Conservation (phyloP, 1,140 invertebrate genomes). For the Harpegnathos saltator region DNA sequence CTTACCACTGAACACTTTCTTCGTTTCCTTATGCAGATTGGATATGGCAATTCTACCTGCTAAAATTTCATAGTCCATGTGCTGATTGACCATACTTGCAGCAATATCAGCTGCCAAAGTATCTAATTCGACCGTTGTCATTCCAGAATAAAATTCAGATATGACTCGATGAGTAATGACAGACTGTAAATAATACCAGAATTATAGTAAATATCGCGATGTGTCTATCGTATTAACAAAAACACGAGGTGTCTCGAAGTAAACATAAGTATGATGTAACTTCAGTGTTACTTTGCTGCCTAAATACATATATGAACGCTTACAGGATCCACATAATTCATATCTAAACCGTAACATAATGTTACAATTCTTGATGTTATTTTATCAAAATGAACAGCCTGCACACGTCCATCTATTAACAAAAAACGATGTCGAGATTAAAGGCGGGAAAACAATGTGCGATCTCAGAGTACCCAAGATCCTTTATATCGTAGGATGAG, state of each 20-base stretch:
- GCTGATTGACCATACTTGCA: constrained; percentile 97
- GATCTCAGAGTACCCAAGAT: background rate
- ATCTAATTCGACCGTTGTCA: constrained; percentile 98
- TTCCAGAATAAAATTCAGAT: constrained; percentile 96
- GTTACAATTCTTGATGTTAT: constrained; percentile 98
- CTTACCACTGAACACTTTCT: constrained; percentile 94
- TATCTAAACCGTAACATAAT: constrained; percentile 97
- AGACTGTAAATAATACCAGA: constrained; percentile 85
- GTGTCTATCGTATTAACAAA: background rate
- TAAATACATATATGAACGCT: constrained; percentile 79
- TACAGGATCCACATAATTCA: constrained; percentile 98
- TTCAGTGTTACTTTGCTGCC: background rate
- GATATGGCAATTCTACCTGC: constrained; percentile 98
- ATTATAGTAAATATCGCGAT: background rate
- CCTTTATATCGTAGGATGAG: background rate
- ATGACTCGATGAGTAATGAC: constrained; percentile 95
- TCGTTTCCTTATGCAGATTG: constrained; percentile 99
- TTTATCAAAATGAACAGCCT: constrained; percentile 98
- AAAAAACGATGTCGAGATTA: constrained; percentile 65
- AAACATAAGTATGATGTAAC: background rate
- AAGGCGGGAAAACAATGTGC: background rate
- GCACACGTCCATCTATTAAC: constrained; percentile 92
- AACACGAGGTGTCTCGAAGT: background rate
- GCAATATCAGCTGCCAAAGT: constrained; percentile 98
- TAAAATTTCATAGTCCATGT: constrained; percentile 98